Base-by-base conservation (phyloP, 2,888 invertebrate genomes). In the Frankliniella fusca region DNA sequence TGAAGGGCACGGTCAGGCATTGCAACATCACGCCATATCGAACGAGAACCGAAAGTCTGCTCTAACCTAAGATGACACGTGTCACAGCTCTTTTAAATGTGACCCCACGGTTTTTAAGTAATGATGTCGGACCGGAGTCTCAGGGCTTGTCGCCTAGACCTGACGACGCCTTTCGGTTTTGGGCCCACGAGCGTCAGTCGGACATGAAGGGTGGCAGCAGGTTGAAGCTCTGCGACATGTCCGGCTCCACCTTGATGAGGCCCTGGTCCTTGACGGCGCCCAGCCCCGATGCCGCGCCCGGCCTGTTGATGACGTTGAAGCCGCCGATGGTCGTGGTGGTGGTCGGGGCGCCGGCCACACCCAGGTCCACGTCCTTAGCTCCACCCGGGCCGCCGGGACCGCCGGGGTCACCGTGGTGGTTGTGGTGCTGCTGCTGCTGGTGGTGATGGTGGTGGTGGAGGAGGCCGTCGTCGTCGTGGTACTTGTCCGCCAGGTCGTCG, bases 141-240 rank as follows among this genome's bases (percentile, higher is more conserved):
- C 61, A 61, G 61, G 61, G n/a, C 61, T 20, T 18, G n/a, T 61
- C 61, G 7, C n/a, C 61, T 0, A 61, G 61, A 20, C 61, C 61
- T n/a, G 70, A 12, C 5, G 70, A 76, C 27, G 27, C 70, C 70
- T 76, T 76, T 27, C 70, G 70, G 70, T 27, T 76, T 27, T 76
- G 70, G 70, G 70, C 70, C 70, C 70, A 76, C 70, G 70, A 76
- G 12, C 70, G 70, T 76, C 70, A 76, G 70, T 76, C 70, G 8
- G 70, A 76, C 92, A 93, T 91, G 93, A 94, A 93, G 92, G 93
- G 93, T 89, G 93, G 93, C 89, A 93, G 88, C 82, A 93, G 91
- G 76, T 93, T 93, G 87, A 93, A 93, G 81, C 90, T 91, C 86
- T 92, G 93, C 84, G 88, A 90, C 85, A 87, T 87, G 79, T 89